These are phyloP conservation scores for Papilio xuthus DNA, from an alignment of 1,140 invertebrate genomes.

Conservation along the genomic window DNA sequence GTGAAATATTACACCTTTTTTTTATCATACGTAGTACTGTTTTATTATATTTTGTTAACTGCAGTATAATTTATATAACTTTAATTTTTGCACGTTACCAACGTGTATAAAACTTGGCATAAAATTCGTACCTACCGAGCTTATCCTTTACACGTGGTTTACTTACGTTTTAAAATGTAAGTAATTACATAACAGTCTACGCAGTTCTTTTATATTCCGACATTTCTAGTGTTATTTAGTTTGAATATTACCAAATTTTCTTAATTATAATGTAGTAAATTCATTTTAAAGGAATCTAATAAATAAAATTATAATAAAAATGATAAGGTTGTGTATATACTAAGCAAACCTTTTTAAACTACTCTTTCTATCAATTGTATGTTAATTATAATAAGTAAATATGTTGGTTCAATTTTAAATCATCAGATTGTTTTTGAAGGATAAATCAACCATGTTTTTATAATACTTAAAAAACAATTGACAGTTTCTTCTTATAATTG, in stretches of 20 bases:
- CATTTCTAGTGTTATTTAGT: neutral
- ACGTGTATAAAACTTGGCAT: neutral
- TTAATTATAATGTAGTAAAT: neutral
- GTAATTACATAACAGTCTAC: constrained; percentile 11
- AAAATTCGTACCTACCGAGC: neutral
- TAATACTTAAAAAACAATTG: neutral
- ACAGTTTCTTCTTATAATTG: neutral
- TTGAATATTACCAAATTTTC: neutral
- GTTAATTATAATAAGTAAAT: no score
- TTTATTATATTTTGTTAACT: neutral
- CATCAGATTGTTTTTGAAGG: neutral
- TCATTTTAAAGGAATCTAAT: no score
- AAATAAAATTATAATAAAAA: no score
- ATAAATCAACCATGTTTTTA: neutral
- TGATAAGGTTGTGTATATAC: no score
- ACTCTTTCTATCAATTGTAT: no score
- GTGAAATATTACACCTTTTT: neutral
- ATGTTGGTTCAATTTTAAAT: no score
- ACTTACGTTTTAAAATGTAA: constrained; percentile 10
- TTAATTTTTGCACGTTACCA: neutral
- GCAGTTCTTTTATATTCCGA: neutral
- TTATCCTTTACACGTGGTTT: constrained; percentile 11
- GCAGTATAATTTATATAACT: neutral
- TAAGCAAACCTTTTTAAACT: no score
- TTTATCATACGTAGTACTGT: neutral